phyloP scores from a whole-genome alignment of 1,140 invertebrate genomes.

The Aleiodes sp. region DNA sequence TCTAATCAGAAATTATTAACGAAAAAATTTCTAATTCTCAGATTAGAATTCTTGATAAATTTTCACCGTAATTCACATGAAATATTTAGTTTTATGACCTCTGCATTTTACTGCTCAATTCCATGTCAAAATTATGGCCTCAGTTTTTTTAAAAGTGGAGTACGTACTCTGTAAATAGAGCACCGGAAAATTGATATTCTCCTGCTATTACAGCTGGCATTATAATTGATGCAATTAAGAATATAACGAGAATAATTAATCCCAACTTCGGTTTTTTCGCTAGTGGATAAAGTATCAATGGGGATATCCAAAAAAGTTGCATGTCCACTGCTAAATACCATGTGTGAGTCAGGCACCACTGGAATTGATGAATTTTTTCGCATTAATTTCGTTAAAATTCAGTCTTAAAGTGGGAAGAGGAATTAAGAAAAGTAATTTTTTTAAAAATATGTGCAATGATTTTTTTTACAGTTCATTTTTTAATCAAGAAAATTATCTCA shows the following conservation, averaged over 20 bases:
- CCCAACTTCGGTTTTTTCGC: constrained; percentile 41
- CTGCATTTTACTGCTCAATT: no score
- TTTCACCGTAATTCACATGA: neutral
- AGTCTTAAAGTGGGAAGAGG: no score
- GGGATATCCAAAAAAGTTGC: constrained; percentile 57
- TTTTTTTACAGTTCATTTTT: neutral
- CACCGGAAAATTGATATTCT: constrained; percentile 22
- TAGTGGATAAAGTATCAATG: constrained; percentile 52
- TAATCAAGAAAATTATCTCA: no score
- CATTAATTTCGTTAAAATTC: no score
- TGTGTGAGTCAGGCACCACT: constrained; percentile 56
- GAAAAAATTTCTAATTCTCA: no score
- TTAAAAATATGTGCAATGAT: no score
- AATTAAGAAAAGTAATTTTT: no score
- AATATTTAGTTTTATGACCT: neutral
- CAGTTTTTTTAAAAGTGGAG: neutral
- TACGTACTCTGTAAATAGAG: constrained; percentile 12
- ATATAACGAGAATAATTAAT: constrained; percentile 21
- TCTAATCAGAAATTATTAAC: no score
- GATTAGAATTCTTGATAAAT: no score
- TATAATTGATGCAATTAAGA: constrained; percentile 26
- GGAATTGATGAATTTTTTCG: no score
- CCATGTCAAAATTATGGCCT: no score
- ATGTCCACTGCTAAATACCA: constrained; percentile 63
- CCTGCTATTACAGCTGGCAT: constrained; percentile 15